Percentiles rank a stretch among this genome's conserved stretches.
These are phyloP conservation scores for Leucophenga montana DNA, from an alignment of 2,888 invertebrate species.

Conservation along the genomic window DNA sequence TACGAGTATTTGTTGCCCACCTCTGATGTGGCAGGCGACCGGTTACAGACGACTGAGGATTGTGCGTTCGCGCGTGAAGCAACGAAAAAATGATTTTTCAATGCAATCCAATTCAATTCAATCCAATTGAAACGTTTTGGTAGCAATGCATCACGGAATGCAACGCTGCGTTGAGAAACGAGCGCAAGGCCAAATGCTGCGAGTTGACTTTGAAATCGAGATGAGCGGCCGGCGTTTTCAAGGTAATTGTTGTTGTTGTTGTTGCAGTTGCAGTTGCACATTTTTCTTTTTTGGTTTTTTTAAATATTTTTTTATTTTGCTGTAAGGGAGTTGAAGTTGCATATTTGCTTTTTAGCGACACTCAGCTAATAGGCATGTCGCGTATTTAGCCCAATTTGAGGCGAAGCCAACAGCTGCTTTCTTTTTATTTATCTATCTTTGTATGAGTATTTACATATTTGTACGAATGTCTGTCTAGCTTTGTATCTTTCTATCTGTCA, in stretches of 20 bases:
- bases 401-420: constrained; percentile 3
- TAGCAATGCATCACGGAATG: constrained; percentile 41
- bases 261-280: constrained; percentile 43
- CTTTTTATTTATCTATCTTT: neutral
- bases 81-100: constrained; percentile 49
- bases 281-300: no score
- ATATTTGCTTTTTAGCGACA: neutral
- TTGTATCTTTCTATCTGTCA: no score
- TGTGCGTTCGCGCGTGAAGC: constrained; percentile 23
- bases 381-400: neutral
- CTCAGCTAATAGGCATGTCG: neutral
- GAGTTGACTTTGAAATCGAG: constrained; percentile 49
- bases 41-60: constrained; percentile 7
- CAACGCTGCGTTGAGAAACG: constrained; percentile 29
- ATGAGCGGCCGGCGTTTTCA: constrained; percentile 57
- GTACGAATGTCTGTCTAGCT: no score
- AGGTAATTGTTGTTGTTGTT: constrained; percentile 52
- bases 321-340: neutral
- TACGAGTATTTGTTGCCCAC: no score
- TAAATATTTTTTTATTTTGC: neutral
- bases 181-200: constrained; percentile 17
- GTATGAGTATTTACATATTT: no score
- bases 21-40: neutral
- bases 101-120: neutral
- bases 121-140: no score